phyloP scores from a whole-genome alignment of 2,888 invertebrate species.

The Psylliodes chrysocephalus region DNA sequence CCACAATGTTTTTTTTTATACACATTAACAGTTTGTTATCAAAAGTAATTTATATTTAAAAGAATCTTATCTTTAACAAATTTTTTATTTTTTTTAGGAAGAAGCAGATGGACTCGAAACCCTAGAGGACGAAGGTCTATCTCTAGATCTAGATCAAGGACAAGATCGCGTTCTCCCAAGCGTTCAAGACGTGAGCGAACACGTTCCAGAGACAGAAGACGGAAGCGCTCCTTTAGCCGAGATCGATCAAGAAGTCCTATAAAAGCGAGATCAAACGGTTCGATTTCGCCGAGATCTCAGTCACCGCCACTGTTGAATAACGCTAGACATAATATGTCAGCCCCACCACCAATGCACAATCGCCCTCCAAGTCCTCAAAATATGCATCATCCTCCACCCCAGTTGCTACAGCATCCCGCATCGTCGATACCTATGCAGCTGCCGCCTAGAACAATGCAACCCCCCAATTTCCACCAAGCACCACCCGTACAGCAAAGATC shows the following conservation, averaged over 20 bases:
- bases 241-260: slow-evolving; percentile 24
- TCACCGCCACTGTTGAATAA: slow-evolving; percentile 21
- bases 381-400: slow-evolving; percentile 30
- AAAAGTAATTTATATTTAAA: no score
- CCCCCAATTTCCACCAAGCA: slow-evolving; percentile 5
- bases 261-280: slow-evolving; percentile 30
- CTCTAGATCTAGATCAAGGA: slow-evolving; percentile 54
- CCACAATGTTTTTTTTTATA: no score
- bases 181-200: slow-evolving; percentile 47
- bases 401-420: slow-evolving; percentile 30
- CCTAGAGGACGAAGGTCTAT: slow-evolving; percentile 57
- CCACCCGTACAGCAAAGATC: slow-evolving; percentile 10
- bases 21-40: no score
- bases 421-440: slow-evolving; percentile 21
- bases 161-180: slow-evolving; percentile 56
- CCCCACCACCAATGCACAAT: slow-evolving; percentile 26
- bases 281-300: slow-evolving; percentile 36
- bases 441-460: slow-evolving; percentile 19
- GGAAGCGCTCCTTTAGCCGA: slow-evolving; percentile 39
- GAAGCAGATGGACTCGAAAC: slow-evolving; percentile 61
- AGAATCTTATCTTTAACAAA: no score
- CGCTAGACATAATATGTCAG: slow-evolving; percentile 22
- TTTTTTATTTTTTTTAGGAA: slow-evolving; percentile 52
- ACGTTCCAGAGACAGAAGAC: slow-evolving; percentile 43
- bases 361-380: slow-evolving; percentile 20